These are phyloP conservation scores for Girardia tigrina DNA, from an alignment of 2,888 invertebrate genomes.

Conservation along the genomic window DNA sequence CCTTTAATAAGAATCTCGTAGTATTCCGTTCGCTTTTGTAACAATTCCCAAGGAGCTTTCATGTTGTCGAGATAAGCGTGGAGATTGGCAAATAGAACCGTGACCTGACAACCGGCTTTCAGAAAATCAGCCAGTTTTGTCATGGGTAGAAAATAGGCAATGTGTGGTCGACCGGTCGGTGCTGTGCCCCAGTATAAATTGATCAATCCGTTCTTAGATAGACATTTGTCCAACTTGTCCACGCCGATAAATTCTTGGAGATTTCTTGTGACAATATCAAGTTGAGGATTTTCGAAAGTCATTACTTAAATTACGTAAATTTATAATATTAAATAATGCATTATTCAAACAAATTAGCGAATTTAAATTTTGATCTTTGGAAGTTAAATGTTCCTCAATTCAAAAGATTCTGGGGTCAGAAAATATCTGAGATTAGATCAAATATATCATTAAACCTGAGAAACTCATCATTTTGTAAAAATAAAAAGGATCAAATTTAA, in stretches of 20 bases:
- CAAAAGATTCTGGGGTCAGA: no score
- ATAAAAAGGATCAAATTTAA: no score
- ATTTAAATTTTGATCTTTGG: no score
- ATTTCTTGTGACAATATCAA: no score
- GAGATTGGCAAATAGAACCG: slow-evolving; percentile 88
- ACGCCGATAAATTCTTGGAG: slow-evolving; percentile 27
- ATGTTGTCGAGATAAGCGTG: slow-evolving; percentile 97
- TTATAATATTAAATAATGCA: no score
- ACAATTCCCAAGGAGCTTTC: slow-evolving; percentile 95
- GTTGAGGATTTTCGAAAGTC: no score
- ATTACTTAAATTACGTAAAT: no score
- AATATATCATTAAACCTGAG: no score
- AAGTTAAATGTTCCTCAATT: no score
- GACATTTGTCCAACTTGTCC: background rate
- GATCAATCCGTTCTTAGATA: slow-evolving; percentile 64
- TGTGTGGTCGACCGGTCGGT: slow-evolving; percentile 92
- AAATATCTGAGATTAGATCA: no score
- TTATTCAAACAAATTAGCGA: no score
- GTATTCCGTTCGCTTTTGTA: slow-evolving; percentile 74
- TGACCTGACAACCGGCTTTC: slow-evolving; percentile 81
- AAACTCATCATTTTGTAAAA: no score
- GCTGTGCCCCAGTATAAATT: slow-evolving; percentile 97
- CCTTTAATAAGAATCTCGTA: slow-evolving; percentile 86
- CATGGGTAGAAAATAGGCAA: slow-evolving; percentile 98
- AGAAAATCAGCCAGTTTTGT: slow-evolving; percentile 93